Conservation (phyloP, 2,113 vertebrate species). For the Lasiurus borealis region DNA sequence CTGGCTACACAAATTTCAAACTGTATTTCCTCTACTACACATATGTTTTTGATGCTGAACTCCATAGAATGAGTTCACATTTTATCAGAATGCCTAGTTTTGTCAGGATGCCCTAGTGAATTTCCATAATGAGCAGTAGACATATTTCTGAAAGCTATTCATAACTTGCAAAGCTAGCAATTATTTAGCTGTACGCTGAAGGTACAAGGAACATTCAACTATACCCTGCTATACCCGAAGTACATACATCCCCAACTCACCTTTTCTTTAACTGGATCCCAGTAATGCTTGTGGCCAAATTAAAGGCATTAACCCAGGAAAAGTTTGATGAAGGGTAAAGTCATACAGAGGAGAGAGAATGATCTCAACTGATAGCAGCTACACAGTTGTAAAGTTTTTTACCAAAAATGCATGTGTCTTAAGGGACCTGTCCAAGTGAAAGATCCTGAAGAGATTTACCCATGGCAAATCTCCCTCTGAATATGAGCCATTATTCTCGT, state of each 20-base stretch:
- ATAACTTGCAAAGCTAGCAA: neutral
- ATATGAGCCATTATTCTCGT: conserved; percentile 9
- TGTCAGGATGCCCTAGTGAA: neutral
- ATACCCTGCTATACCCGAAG: neutral
- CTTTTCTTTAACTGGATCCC: neutral
- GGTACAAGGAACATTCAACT: neutral
- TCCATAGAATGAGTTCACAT: neutral
- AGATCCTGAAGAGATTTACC: neutral
- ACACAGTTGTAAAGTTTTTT: neutral
- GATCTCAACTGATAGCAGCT: neutral
- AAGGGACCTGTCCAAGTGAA: neutral
- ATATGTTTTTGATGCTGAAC: neutral
- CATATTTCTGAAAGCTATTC: neutral
- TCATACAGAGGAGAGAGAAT: neutral
- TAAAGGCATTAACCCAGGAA: too few species aligned
- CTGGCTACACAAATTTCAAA: neutral
- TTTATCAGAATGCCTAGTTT: neutral
- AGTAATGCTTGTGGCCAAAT: neutral
- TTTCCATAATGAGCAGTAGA: neutral
- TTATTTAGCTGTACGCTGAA: neutral
- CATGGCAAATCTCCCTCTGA: neutral
- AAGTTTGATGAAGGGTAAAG: neutral
- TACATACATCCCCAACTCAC: neutral
- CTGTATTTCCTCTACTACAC: neutral
- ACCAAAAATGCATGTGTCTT: neutral